phyloP scores from a whole-genome alignment of 1,140 invertebrate genomes.

The Drosophila insularis region DNA sequence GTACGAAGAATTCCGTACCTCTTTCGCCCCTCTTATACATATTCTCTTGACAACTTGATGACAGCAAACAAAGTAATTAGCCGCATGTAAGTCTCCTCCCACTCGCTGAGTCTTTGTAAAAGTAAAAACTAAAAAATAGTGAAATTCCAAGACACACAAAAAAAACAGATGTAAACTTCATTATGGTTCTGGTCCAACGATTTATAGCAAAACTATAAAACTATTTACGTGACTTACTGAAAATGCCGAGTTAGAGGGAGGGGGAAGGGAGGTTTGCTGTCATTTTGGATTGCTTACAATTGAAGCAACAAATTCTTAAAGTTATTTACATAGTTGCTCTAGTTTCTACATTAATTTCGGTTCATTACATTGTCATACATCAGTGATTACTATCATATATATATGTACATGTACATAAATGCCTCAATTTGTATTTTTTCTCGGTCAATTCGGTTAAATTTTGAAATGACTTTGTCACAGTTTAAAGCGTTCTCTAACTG shows the following conservation, averaged over 20 bases:
- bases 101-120: conserved; percentile 12
- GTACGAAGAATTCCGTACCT: background rate
- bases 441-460: conserved; percentile 20
- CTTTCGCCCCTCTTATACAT: background rate
- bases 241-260: background rate
- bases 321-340: conserved; percentile 57
- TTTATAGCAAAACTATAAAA: conserved; percentile 75
- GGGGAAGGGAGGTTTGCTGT: background rate
- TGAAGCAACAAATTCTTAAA: conserved; percentile 26
- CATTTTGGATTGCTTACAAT: conserved; percentile 16
- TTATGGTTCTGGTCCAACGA: conserved; percentile 73
- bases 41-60: conserved; percentile 23
- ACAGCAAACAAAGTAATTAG: conserved; percentile 77
- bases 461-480: conserved; percentile 63
- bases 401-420: background rate
- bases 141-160: conserved; percentile 59
- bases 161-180: conserved; percentile 52
- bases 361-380: conserved; percentile 77
- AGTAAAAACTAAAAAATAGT: conserved; percentile 60
- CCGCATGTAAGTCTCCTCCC: conserved; percentile 49
- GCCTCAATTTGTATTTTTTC: conserved; percentile 16
- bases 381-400: conserved; percentile 30
- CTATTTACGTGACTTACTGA: conserved; percentile 69
- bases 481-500: conserved; percentile 52
- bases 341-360: conserved; percentile 71